These are phyloP conservation scores for Caranx melampygus DNA, from an alignment of 2,113 vertebrate species.

Conservation along the genomic window DNA sequence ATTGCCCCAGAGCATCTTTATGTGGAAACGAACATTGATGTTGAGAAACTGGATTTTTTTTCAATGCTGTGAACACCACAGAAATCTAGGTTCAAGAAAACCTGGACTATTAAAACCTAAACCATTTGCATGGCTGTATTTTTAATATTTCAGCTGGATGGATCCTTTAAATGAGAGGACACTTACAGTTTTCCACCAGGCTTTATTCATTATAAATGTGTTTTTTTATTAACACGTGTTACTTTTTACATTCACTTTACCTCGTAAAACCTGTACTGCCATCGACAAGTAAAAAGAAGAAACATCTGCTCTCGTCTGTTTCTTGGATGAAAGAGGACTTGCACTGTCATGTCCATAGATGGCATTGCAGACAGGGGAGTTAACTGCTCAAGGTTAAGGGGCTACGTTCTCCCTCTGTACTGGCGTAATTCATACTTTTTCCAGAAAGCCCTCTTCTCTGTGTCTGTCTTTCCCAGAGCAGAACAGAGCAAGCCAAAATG, in stretches of 20 bases:
- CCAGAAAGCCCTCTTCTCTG: conserved; percentile 62
- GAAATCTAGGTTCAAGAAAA: conserved; percentile 6
- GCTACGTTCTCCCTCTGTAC: conserved; percentile 44
- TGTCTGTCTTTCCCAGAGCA: conserved; percentile 72
- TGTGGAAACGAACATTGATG: conserved; percentile 2
- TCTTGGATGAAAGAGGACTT: conserved; percentile 51
- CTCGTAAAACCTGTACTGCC: conserved; percentile 27
- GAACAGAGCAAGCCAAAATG: conserved; percentile 75
- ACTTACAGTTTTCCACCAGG: conserved; percentile 10
- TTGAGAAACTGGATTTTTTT: conserved; percentile 16
- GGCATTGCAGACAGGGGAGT: conserved; percentile 67
- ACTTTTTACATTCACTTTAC: conserved; percentile 1
- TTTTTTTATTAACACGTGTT: conserved; percentile 25
- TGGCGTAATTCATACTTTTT: conserved; percentile 66
- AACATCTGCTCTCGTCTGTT: conserved; percentile 38
- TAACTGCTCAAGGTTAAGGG: conserved; percentile 69
- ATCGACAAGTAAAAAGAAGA: not conserved
- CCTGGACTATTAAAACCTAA: not conserved
- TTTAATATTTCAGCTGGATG: not conserved
- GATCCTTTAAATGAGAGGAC: conserved; percentile 12
- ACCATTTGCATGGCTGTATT: not conserved
- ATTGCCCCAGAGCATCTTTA: not conserved
- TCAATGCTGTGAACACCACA: not conserved
- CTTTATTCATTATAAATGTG: conserved; percentile 24
- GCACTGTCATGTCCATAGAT: conserved; percentile 77